Evolutionary conservation across 2,888 invertebrate genomes (phyloP).

Genomic region (Lysandra bellargus): DNA sequence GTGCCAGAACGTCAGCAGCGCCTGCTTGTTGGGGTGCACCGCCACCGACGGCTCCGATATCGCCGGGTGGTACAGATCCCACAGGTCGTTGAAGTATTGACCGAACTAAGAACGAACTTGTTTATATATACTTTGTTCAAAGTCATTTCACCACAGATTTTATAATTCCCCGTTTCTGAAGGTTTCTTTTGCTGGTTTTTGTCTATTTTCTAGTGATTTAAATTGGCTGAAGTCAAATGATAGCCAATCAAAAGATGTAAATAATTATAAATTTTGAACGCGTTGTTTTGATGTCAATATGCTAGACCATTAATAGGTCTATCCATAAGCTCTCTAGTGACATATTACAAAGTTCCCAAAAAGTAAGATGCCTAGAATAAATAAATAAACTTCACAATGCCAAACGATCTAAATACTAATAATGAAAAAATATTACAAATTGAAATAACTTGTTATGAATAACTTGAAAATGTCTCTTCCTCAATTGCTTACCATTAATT

Average conservation of each 20-base stretch:
- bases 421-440: not conserved
- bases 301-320: not conserved
- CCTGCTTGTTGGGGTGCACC: conserved; percentile 97
- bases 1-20: conserved; percentile 95
- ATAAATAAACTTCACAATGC: too few relatives aligned
- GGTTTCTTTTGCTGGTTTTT: too few relatives aligned
- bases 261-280: too few relatives aligned
- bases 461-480: not conserved
- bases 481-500: conserved; percentile 87
- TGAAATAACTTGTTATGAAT: not conserved
- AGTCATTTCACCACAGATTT: too few relatives aligned
- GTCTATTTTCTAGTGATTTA: too few relatives aligned
- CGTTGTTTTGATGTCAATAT: too few relatives aligned
- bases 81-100: conserved; percentile 93
- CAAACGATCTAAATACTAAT: too few relatives aligned
- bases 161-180: too few relatives aligned
- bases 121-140: too few relatives aligned
- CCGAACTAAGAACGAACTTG: conserved; percentile 84
- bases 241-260: too few relatives aligned
- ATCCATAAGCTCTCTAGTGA: not conserved
- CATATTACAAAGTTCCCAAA: not conserved
- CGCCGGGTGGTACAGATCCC: conserved; percentile 97
- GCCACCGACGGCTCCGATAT: conserved; percentile 96
- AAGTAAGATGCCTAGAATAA: too few relatives aligned
- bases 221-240: too few relatives aligned